A percentile compares a stretch with the other conserved stretches of the same genome.
Evolutionary conservation across 2,797 vertebrate species (phyloP).

Genomic region (Distichodus sexfasciatus): DNA sequence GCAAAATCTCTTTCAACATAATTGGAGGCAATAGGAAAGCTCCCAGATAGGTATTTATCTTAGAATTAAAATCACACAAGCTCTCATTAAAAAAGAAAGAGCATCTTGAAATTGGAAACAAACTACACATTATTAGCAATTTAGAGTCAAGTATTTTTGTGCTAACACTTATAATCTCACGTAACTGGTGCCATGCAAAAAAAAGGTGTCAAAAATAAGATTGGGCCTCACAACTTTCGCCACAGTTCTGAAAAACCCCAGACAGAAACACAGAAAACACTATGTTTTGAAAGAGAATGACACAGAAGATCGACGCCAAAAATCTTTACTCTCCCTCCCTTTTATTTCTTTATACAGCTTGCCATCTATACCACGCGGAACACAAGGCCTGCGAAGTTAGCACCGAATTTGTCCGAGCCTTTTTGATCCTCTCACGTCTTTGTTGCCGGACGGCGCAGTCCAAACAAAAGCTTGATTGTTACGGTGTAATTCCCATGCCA

Average conservation of each 20-base stretch:
- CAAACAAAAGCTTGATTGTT: conserved; percentile 46
- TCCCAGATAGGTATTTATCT: neutral
- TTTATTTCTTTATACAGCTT: conserved; percentile 4
- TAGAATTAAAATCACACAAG: neutral
- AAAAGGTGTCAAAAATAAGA: too few species aligned
- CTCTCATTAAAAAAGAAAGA: too few species aligned
- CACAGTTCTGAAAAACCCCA: neutral
- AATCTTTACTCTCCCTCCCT: neutral
- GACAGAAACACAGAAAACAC: neutral
- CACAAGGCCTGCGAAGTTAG: conserved; percentile 1
- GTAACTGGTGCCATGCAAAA: too few species aligned
- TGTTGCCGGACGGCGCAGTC: conserved; percentile 33
- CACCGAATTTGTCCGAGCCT: neutral
- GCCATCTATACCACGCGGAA: neutral
- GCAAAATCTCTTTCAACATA: neutral
- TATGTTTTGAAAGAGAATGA: neutral
- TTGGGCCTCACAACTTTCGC: too few species aligned
- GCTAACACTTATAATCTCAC: too few species aligned
- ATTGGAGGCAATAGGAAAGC: neutral
- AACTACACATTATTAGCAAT: too few species aligned
- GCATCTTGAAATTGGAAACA: too few species aligned
- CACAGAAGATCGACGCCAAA: neutral
- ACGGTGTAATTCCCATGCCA: conserved; percentile 38
- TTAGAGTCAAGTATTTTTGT: too few species aligned
- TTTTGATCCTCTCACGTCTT: conserved; percentile 36